These are phyloP conservation scores for Enteromius paludinosus DNA, from an alignment of 2,797 vertebrate species.

Conservation along the genomic window DNA sequence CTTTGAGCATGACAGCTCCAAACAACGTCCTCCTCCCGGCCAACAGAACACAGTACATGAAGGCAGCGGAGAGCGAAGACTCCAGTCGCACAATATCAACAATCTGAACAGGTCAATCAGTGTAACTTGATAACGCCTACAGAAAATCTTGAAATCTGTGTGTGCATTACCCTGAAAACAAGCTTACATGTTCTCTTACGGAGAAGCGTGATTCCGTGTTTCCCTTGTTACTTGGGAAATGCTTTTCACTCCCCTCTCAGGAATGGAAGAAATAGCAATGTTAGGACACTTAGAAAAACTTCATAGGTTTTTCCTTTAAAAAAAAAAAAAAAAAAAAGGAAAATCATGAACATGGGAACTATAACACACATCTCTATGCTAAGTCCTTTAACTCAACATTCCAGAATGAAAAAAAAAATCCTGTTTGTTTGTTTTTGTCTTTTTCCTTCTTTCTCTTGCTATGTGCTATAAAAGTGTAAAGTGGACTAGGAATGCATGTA, in stretches of 20 bases:
- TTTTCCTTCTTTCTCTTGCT: conserved; percentile 68
- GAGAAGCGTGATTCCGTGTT: conserved; percentile 70
- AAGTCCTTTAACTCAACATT: conserved; percentile 84
- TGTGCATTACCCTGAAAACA: not conserved
- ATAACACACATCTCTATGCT: conserved; percentile 66
- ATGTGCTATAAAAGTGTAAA: conserved; percentile 72
- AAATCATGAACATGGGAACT: conserved; percentile 45
- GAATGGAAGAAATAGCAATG: conserved; percentile 56
- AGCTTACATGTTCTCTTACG: conserved; percentile 55
- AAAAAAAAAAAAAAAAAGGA: conserved; percentile 46
- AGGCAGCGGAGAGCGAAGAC: conserved; percentile 12
- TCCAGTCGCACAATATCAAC: not conserved
- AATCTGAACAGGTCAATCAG: conserved; percentile 1
- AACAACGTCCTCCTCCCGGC: conserved; percentile 18
- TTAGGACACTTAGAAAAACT: conserved; percentile 58
- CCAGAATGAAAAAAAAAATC: conserved; percentile 74
- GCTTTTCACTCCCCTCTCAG: conserved; percentile 66
- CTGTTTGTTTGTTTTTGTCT: conserved; percentile 67
- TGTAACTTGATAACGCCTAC: not conserved
- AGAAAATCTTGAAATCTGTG: not conserved
- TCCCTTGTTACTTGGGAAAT: conserved; percentile 65
- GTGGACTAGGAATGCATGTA: conserved; percentile 78
- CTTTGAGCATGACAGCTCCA: not conserved
- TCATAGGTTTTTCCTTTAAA: conserved; percentile 88
- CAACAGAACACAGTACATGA: conserved; percentile 6